These are phyloP conservation scores for Volucella zonaria DNA, from an alignment of 2,888 invertebrate species.

Conservation along the genomic window DNA sequence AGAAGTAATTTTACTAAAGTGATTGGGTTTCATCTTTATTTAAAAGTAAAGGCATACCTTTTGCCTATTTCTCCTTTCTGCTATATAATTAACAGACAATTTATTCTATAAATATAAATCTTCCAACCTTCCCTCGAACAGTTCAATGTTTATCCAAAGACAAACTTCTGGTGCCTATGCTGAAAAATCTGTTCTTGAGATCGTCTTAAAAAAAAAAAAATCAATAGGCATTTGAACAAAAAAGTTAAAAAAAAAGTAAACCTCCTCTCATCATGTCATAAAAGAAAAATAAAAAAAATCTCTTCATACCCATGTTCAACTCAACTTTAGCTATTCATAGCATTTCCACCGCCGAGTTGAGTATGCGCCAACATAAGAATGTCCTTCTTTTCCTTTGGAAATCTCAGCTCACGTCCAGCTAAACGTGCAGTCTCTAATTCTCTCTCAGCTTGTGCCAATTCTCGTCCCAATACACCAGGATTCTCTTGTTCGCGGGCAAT, in stretches of 20 bases:
- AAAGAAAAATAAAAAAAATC: slow-evolving; percentile 41
- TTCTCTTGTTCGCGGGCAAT: slow-evolving; percentile 91
- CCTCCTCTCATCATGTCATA: slow-evolving; percentile 16
- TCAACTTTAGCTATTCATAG: slow-evolving; percentile 71
- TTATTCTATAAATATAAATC: no score
- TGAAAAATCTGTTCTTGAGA: slow-evolving; percentile 65
- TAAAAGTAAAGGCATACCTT: no score
- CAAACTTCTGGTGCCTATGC: slow-evolving; percentile 38
- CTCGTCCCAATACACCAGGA: slow-evolving; percentile 89
- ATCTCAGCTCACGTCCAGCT: slow-evolving; percentile 94
- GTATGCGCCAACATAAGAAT: slow-evolving; percentile 94
- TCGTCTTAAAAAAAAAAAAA: slow-evolving; percentile 63
- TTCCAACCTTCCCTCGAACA: slow-evolving; percentile 21
- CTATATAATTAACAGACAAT: no score
- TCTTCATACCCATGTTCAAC: slow-evolving; percentile 14
- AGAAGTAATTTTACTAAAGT: no score
- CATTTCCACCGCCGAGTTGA: slow-evolving; percentile 86
- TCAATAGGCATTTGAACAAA: slow-evolving; percentile 58
- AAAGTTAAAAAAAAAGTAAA: slow-evolving; percentile 20
- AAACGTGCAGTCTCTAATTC: slow-evolving; percentile 93
- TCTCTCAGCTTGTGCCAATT: slow-evolving; percentile 92
- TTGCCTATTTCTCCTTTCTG: no score
- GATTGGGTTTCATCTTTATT: no score
- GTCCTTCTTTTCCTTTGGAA: slow-evolving; percentile 97
- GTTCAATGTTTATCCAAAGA: neutral